Evolutionary conservation across 2,113 vertebrate species (phyloP).

Genomic region (Zosterops japonicus): DNA sequence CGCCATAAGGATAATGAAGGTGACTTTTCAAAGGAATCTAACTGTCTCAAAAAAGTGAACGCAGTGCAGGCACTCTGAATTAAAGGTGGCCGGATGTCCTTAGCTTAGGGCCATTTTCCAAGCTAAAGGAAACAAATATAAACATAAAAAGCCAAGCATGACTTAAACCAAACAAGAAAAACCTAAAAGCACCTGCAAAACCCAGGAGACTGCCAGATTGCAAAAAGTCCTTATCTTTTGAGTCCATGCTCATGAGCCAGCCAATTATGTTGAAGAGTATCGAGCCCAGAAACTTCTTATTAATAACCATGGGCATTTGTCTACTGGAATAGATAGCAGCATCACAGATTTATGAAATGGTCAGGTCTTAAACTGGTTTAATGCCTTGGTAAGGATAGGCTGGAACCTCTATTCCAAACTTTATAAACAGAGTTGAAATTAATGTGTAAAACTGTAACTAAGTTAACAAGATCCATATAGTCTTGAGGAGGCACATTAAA

Average conservation of each 20-base stretch:
- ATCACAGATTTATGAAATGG: neutral
- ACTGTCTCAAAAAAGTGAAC: neutral
- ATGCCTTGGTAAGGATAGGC: neutral
- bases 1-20: neutral
- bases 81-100: neutral
- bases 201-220: neutral
- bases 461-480: neutral
- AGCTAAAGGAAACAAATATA: neutral
- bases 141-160: neutral
- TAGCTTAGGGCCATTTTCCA: neutral
- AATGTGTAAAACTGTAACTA: neutral
- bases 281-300: neutral
- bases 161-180: neutral
- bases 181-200: neutral
- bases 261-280: neutral
- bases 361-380: neutral
- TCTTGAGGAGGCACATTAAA: neutral
- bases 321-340: neutral
- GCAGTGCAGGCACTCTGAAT: neutral
- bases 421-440: neutral
- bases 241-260: neutral
- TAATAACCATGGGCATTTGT: neutral
- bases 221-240: neutral
- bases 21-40: neutral
- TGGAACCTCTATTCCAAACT: neutral